Evolutionary conservation across 2,113 vertebrate genomes (phyloP).

Genomic region (Nycticryphes semicollaris): DNA sequence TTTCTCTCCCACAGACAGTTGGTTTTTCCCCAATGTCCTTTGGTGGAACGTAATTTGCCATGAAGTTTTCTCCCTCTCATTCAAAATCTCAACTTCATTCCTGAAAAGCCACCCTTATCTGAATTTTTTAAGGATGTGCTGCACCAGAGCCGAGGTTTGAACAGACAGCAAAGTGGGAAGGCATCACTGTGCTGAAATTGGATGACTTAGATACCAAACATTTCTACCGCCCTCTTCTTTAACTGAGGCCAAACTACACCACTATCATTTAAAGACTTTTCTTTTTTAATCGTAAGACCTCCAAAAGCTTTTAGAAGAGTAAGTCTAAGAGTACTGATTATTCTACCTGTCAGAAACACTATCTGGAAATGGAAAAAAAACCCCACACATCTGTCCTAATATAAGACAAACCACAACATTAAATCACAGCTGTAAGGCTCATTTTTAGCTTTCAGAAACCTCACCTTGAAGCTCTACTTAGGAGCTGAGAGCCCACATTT

Average conservation of each 20-base stretch:
- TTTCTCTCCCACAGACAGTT: neutral
- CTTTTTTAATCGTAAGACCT: neutral
- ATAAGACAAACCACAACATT: neutral
- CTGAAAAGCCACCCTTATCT: neutral
- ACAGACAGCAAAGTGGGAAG: neutral
- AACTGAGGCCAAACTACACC: neutral
- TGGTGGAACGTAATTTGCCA: neutral
- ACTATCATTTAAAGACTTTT: neutral
- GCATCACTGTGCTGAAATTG: neutral
- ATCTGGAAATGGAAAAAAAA: neutral
- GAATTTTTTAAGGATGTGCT: neutral
- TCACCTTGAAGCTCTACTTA: neutral
- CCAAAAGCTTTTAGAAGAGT: neutral
- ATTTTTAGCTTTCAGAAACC: neutral
- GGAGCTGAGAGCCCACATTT: neutral
- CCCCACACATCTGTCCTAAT: neutral
- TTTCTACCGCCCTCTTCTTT: neutral
- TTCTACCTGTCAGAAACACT: neutral
- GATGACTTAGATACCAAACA: neutral
- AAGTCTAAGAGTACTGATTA: accelerated
- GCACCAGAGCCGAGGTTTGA: neutral
- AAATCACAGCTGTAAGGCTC: neutral
- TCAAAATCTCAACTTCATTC: neutral
- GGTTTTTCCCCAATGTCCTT: neutral
- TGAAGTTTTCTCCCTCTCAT: neutral